Base-by-base conservation (phyloP, 1,140 invertebrate genomes). In the Phocides pigmalion region DNA sequence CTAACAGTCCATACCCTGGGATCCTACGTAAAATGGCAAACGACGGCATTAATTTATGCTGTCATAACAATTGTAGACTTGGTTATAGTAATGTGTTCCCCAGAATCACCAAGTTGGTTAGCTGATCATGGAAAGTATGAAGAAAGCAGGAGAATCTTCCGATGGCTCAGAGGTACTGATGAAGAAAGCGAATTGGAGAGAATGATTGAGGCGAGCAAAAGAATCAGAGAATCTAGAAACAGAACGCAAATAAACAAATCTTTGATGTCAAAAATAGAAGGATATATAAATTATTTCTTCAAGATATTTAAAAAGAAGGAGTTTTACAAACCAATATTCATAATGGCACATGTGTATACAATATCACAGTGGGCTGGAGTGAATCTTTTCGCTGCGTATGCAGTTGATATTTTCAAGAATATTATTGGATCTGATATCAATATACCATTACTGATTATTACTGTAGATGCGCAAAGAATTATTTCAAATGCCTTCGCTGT, bases 31-130 rank as follows among this genome's bases (percentile, higher is more conserved):
- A 46, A 25, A 4, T 84, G 80, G 80, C 74, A 75, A 53, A 65
- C 16, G 0, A 72, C 73, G 4, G 78, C 80, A 0, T 15, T 84
- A 11, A 25, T 81, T 0, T 66, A 65, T 17, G 66, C 68, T 0
- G 46, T 67, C 2, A 68, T 81, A 20, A 17, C 71, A 0, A 68
- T 82, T 28, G 22, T 71, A 9, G 68, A 76, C 39, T 59, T 82
- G 8, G 2, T 81, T 3, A 78, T 82, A 8, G 72, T 81, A 0
- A 68, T 78, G 1, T 66, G 74, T 41, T 84, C 75, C 0, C 78
- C 77, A 0, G 82, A 84, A 62, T 76, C 77, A 0, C 82, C 82
- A 0, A 75, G 69, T 32, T 84, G 78, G 77, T 56, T 81, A n/a
- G 73, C 74, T 3, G 69, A 72, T 20, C 69, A 78, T 50, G 74